Percentiles rank a stretch among this genome's conserved stretches.
These are phyloP conservation scores for Pachydiplax longipennis DNA, from an alignment of 2,888 invertebrate genomes.

Conservation along the genomic window DNA sequence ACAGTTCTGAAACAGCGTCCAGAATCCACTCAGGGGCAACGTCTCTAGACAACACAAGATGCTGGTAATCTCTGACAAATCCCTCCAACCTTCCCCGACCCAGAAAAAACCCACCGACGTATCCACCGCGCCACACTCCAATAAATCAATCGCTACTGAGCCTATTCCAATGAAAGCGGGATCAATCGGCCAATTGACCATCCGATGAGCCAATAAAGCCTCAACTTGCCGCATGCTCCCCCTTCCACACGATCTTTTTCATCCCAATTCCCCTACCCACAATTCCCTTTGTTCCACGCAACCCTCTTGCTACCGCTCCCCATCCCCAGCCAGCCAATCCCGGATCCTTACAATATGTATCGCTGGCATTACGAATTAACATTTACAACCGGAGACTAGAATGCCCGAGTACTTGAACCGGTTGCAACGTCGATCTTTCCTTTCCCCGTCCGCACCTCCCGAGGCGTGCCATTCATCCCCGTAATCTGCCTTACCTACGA, in stretches of 20 bases:
- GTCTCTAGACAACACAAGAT: not conserved
- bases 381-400: too few relatives aligned
- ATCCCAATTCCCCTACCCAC: too few relatives aligned
- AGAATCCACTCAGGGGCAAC: not conserved
- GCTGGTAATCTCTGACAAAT: too few relatives aligned
- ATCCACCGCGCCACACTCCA: not conserved
- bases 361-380: too few relatives aligned
- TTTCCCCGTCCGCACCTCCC: not conserved
- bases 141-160: conserved; percentile 36
- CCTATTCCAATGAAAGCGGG: conserved; percentile 37
- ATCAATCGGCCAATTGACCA: conserved; percentile 41
- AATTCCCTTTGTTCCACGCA: too few relatives aligned
- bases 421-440: not conserved
- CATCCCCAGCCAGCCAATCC: too few relatives aligned
- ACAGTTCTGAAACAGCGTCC: not conserved
- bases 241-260: not conserved
- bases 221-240: conserved; percentile 13
- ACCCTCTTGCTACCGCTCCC: too few relatives aligned
- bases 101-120: not conserved
- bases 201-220: conserved; percentile 32
- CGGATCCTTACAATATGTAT: too few relatives aligned
- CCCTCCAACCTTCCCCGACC: not conserved
- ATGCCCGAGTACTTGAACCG: too few relatives aligned
- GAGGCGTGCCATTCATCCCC: not conserved
- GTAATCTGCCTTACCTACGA: not conserved